phyloP scores from a whole-genome alignment of 2,797 vertebrate species.

The Oreochromis mossambicus region DNA sequence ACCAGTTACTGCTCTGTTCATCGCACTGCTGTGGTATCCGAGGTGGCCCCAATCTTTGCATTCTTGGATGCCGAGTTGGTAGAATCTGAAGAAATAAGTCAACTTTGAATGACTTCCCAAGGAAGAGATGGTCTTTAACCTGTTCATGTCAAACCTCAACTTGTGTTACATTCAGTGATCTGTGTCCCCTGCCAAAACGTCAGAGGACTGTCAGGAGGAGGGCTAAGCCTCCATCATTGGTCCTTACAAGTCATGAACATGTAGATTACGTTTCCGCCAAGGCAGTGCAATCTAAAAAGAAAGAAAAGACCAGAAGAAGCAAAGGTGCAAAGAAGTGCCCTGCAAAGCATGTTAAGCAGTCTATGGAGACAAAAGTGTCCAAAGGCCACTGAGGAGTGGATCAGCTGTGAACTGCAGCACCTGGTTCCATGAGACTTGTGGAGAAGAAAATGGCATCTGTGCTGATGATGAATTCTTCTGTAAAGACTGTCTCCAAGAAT shows the following conservation, averaged over 20 bases:
- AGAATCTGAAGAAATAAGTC: background rate
- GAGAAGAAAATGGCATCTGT: background rate
- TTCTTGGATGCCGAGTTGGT: background rate
- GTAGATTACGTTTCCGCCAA: background rate
- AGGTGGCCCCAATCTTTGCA: background rate
- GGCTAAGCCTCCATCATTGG: background rate
- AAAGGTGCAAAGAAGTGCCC: background rate
- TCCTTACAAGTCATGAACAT: background rate
- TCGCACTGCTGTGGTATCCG: background rate
- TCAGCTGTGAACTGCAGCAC: background rate
- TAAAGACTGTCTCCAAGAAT: background rate
- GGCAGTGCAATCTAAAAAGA: rapidly evolving
- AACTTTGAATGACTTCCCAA: rapidly evolving
- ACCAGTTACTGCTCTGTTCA: background rate
- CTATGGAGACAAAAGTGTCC: background rate
- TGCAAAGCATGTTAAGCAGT: background rate
- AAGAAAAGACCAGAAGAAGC: background rate
- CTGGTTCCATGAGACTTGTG: rapidly evolving
- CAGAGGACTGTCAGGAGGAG: background rate
- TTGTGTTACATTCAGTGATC: rapidly evolving
- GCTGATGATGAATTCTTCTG: background rate
- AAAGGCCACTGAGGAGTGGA: background rate
- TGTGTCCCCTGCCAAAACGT: rapidly evolving
- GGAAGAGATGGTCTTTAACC: background rate
- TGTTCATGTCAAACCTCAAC: background rate